Base-by-base conservation (phyloP, 23 tunicate genomes). In the Diplosoma virens region DNA sequence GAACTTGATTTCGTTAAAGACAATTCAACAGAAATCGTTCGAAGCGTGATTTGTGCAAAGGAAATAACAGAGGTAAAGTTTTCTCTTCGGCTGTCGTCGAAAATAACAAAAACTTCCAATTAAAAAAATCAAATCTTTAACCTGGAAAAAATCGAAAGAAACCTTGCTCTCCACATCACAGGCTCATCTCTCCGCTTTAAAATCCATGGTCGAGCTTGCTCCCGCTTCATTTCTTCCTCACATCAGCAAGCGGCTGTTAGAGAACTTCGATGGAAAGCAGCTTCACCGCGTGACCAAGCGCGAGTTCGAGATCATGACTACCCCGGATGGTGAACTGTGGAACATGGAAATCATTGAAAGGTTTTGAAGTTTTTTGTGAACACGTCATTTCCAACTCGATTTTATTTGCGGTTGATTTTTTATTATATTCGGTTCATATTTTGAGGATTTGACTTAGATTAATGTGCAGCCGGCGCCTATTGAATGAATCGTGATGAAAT, bases 291-390 rank as follows among this genome's bases (percentile, higher is more conserved):
- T 85, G 0, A 79, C 92, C 16, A 33, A 76, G 46, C 27, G 30
- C 14, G 97, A 92, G 22, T 34, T 37, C 29, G 67, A 59, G 30
- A 85, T 92, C 45, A 92, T 92, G 97, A 67, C 59, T 21, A 80
- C 84, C 17, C 80, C 87, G 5, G 87, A 92, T 25, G 97, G 91
- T 28, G 69, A 69, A 35, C 76, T 92, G 33, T 92, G 77, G 78
- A 92, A 92, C 78, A 63, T 79, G 29, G 77, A 66, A 20, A 71
- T 92, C 41, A 81, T 92, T 76, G 75, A 85, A 33, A 92, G 84
- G 97, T 92, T 32, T 1, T 54, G 26, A n/a, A 11, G 4, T 6
- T 59, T 22, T 6, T 55, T 76, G 26, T 55, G 9, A 3, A 25
- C 14, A n/a, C n/a, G n/a, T n/a, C n/a, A n/a, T n/a, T n/a, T n/a